phyloP scores from a whole-genome alignment of 1,140 invertebrate species.

The Drosophila azteca region DNA sequence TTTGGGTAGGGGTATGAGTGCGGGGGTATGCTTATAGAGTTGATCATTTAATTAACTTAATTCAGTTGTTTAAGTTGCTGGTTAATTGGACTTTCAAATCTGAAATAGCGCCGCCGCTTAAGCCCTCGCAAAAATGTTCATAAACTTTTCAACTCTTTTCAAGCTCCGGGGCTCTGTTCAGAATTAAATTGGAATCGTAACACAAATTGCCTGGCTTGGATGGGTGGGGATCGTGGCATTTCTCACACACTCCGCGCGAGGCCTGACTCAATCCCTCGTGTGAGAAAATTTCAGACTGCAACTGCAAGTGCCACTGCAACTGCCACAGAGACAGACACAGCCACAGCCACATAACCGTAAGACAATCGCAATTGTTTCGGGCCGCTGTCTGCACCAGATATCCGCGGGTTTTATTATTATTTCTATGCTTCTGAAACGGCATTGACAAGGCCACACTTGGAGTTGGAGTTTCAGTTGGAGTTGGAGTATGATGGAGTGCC shows the following conservation, averaged over 20 bases:
- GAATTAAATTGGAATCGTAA: conserved; percentile 39
- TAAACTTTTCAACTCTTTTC: too few species aligned
- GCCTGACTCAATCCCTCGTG: conserved; percentile 57
- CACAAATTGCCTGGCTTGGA: conserved; percentile 32
- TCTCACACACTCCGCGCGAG: conserved; percentile 39
- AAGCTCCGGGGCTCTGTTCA: neutral
- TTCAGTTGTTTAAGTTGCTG: conserved; percentile 59
- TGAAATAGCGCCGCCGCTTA: conserved; percentile 9
- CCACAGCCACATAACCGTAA: conserved; percentile 14
- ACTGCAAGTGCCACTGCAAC: neutral
- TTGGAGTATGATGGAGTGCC: conserved; percentile 40
- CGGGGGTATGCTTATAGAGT: conserved; percentile 15
- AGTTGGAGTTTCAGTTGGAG: conserved; percentile 12
- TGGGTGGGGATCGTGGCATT: conserved; percentile 45
- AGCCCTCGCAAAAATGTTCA: conserved; percentile 10
- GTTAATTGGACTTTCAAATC: conserved; percentile 66
- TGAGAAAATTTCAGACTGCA: conserved; percentile 58
- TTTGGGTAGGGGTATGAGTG: too few species aligned
- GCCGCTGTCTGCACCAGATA: conserved; percentile 56
- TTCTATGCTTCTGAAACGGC: conserved; percentile 58
- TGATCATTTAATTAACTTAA: conserved; percentile 64
- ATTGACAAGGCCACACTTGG: conserved; percentile 72
- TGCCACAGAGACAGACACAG: conserved; percentile 29
- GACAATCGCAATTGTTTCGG: conserved; percentile 75
- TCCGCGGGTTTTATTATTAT: conserved; percentile 74